Evolutionary conservation across 2,797 vertebrate species (phyloP), one percentile per base, ranked within the genome.

Genomic region (Pygocentrus nattereri): DNA sequence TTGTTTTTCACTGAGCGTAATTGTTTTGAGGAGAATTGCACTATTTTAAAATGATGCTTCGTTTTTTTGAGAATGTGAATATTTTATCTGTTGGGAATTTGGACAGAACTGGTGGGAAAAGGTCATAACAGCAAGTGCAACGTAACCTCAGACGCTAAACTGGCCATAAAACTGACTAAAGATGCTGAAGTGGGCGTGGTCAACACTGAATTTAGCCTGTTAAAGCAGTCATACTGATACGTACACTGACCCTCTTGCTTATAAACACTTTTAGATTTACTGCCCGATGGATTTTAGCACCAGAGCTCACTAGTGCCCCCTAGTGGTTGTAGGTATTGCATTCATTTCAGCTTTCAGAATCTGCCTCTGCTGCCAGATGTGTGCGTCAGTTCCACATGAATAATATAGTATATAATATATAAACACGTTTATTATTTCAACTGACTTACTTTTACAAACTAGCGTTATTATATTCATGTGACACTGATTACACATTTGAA

Each of bases 11-110:
- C 34, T 90, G 78, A 87, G 64, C 2, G n/a, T n/a, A 31, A 0
- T 7, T 54, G 21, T 52, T 87, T 90, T 88, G 87, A 87, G 67
- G 70, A 89, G 90, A 83, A 88, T 50, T 92, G 87, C 85, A 89
- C 89, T 87, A 59, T 79, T 74, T 90, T 77, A 79, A 84, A 89
- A 81, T 87, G 50, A 64, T 49, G 54, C 85, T 84, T 81, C 87
- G 84, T 79, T 73, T 52, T 64, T 65, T 80, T 69, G 58, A 15
- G 59, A 52, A 47, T 77, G 74, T 71, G 31, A 76, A 70, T 73
- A 11, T 65, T 44, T n/a, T 71, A 27, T 1, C 70, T 27, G 7
- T 27, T 15, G 54, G 3, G 4, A 41, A 18, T 27, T 78, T 27
- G 3, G 13, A 16, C 15, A 0, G 1, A 59, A 12, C 59, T 13